Base-by-base conservation (phyloP, 1,140 invertebrate genomes). In the Theocolax elegans region DNA sequence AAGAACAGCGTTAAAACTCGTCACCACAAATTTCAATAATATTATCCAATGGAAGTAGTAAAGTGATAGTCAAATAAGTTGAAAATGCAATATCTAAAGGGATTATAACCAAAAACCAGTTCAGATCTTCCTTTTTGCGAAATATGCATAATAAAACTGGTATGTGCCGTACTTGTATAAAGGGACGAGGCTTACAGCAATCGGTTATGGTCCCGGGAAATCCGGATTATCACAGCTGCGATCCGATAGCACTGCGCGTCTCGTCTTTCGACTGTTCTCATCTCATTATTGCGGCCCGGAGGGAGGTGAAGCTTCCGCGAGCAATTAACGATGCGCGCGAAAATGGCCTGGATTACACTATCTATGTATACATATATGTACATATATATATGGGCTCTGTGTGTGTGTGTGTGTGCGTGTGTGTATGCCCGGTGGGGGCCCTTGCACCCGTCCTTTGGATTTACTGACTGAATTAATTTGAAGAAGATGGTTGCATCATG, bases 211-310 rank as follows among this genome's bases (percentile, higher is more conserved):
- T 23, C 0, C 3, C 25, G 53, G 71, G 29, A 51, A 72, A 72
- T 72, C 62, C 42, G 54, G 38, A 72, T 72, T 58, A 67, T 40
- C 40, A 54, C 49, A 42, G 38, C 67, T 56, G 65, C 46, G 51
- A 59, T 62, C 35, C 9, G 35, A 60, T 13, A 60, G 35, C 65
- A 27, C 56, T 46, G 59, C 29, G 21, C 35, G n/a, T 38, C 68
- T 67, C 65, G 25, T 59, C 25, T 64, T 63, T 56, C 48, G 42
- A 56, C 66, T 59, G 44, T 53, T 58, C n/a, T 35, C 62, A 53
- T 63, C 51, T 60, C 56, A 54, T 71, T 73, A 68, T 71, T 71
- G 70, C 67, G 29, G 46, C 48, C 23, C 35, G 58, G 21, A 10
- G 29, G 12, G 15, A 17, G 27, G 25, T 27, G 25, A n/a, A 46